Evolutionary conservation across 2,888 invertebrate species (phyloP).

Genomic region (Cetonia aurata): DNA sequence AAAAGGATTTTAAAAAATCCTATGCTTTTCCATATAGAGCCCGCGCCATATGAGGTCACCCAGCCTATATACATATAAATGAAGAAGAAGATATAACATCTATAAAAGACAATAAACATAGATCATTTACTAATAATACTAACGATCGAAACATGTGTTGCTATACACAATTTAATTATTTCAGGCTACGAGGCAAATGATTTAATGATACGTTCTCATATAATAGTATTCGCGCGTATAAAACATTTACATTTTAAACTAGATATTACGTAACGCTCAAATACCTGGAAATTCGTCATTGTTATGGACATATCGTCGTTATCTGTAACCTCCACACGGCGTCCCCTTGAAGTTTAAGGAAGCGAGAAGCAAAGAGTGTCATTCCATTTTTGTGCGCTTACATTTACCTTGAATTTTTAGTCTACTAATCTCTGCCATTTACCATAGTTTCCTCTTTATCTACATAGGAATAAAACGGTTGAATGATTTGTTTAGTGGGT

Average conservation of each 20-base stretch:
- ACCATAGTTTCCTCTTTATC: constrained; percentile 23
- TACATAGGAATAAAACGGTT: constrained; percentile 47
- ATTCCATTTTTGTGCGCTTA: constrained; percentile 9
- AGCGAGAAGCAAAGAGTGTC: constrained; percentile 34
- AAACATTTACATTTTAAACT: constrained; percentile 56
- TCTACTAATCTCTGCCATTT: constrained; percentile 45
- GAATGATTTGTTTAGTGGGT: constrained; percentile 27
- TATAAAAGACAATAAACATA: too few relatives aligned
- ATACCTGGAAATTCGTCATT: constrained; percentile 46
- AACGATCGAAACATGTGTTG: too few relatives aligned
- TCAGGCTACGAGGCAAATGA: constrained; percentile 46
- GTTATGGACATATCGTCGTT: constrained; percentile 27
- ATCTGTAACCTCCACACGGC: constrained; percentile 35
- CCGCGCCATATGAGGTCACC: too few relatives aligned
- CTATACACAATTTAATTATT: constrained; percentile 19
- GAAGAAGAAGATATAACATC: too few relatives aligned
- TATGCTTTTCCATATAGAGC: too few relatives aligned
- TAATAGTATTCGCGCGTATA: constrained; percentile 1
- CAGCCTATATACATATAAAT: too few relatives aligned
- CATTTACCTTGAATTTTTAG: constrained; percentile 46
- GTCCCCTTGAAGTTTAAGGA: constrained; percentile 36
- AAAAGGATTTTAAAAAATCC: too few relatives aligned
- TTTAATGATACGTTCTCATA: constrained; percentile 54
- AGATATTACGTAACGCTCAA: constrained; percentile 48
- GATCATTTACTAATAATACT: too few relatives aligned